Percentiles rank a stretch among this genome's conserved stretches.
Evolutionary conservation across 2,888 invertebrate genomes (phyloP).

Genomic region (Neoitamus cyanurus): DNA sequence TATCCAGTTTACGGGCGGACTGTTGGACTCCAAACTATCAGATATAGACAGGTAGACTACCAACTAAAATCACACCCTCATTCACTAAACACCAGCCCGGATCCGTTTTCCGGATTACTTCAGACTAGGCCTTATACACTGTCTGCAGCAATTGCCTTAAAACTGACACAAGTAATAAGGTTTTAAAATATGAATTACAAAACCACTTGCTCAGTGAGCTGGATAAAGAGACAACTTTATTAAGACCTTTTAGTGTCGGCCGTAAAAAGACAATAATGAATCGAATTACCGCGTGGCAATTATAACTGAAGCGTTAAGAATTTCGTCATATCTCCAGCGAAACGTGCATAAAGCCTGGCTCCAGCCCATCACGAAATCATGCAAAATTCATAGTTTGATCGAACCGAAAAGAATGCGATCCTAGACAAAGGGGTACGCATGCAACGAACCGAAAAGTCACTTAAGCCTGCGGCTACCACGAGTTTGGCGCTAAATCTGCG

Average conservation of each 20-base stretch:
- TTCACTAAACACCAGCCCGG: no score
- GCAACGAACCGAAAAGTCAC: conserved; percentile 26
- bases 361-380: conserved; percentile 16
- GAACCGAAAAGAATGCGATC: not conserved
- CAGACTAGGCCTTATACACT: no score
- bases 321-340: conserved; percentile 12
- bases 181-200: not conserved
- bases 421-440: not conserved
- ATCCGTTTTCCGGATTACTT: no score
- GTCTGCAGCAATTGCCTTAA: not conserved
- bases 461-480: conserved; percentile 9
- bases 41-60: no score
- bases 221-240: not conserved
- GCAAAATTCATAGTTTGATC: conserved; percentile 7
- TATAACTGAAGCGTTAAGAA: conserved; percentile 6
- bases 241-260: not conserved
- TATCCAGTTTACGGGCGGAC: no score
- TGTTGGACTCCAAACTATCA: no score
- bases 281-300: not conserved
- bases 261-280: not conserved
- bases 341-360: not conserved
- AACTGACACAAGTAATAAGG: not conserved
- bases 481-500: not conserved
- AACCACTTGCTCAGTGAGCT: not conserved
- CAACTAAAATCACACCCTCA: no score